Evolutionary conservation across 2,888 invertebrate genomes (phyloP), one percentile per base, ranked within the genome.

Genomic region (Limenitis camilla): DNA sequence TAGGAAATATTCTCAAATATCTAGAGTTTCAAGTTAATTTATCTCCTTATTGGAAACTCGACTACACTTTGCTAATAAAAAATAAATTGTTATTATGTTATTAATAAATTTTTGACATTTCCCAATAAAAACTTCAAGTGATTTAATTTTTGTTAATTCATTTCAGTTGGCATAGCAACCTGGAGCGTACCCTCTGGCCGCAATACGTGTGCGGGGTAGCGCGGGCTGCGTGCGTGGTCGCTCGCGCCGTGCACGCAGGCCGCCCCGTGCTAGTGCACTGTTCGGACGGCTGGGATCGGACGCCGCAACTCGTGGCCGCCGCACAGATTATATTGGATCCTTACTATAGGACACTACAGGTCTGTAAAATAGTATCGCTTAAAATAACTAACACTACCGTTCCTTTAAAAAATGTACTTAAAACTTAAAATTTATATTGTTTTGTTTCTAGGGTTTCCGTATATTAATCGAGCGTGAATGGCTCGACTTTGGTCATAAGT

Each of bases 251-350:
- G 55, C 93, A 94, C 64, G 94, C 95, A 55, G 94, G 92, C 11
- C 90, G 96, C 45, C 96, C 98, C 6, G 98, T 97, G 49, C 88
- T 99, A 56, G 97, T 99, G 7, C 99, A 99, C 81, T 99, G 99
- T 81, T 97, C 97, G 3, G 99, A 99, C 85, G 99, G 99, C 42
- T 99, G 99, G 99, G 99, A 99, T 85, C 91, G 99, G 62, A 99
- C 99, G 52, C 96, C 99, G 41, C 99, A 99, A 88, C 94, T 99
- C 61, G 96, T 96, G 10, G 95, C 98, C 38, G 89, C 98, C 47
- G 96, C 97, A 9, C 94, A 98, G 81, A 89, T 99, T 39, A 87
- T 98, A 69, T 89, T 98, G 36, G 99, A 99, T 89, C 97, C 98
- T 0, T 94, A 92, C 83, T 99, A 99, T 79, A 89, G 99, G 64